Base-by-base conservation (phyloP, 2,797 vertebrate genomes). In the Argentina silus region DNA sequence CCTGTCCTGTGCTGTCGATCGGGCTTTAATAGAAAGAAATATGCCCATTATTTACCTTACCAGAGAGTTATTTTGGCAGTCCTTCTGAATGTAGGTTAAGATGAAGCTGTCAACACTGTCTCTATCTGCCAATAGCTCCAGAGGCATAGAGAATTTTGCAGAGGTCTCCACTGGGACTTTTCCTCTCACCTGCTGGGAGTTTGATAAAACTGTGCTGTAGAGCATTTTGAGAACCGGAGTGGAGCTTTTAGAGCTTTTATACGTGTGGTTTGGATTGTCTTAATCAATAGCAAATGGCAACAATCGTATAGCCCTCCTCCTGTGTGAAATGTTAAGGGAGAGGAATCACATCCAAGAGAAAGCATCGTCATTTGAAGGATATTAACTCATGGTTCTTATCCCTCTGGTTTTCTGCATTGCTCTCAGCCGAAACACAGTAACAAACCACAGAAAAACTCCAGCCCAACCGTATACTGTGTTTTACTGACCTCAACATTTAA, bases 201-300 rank as follows among this genome's bases (percentile, higher is more conserved):
- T 77, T 84, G 70, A 86, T 83, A 57, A 83, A 85, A 90, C 79
- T 79, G 48, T 17, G 44, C 72, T 82, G 76, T 76, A 78, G 71
- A 86, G 85, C 77, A 70, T 73, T 23, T 70, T 78, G 70, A 75
- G 70, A 89, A 84, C 70, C 72, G 82, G 55, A 74, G 66, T 50
- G 11, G 64, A 55, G 61, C 69, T 59, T 80, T 85, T 43, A 70
- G 66, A 67, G 60, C 50, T 78, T 83, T 14, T 15, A 36, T 79
- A 79, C 73, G 71, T 77, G 61, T 74, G 64, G 73, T 87, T 86
- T 79, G 14, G 67, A 70, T 72, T 78, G 72, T 79, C 75, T 73
- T 81, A 75, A 86, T 79, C 68, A 17, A 10, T 70, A 67, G 56
- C 55, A 75, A 76, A 72, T 78, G 63, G 48, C 53, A 14, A 11